These are phyloP conservation scores for Tricholauxania praeusta DNA, from an alignment of 2,888 invertebrate genomes.

Conservation along the genomic window DNA sequence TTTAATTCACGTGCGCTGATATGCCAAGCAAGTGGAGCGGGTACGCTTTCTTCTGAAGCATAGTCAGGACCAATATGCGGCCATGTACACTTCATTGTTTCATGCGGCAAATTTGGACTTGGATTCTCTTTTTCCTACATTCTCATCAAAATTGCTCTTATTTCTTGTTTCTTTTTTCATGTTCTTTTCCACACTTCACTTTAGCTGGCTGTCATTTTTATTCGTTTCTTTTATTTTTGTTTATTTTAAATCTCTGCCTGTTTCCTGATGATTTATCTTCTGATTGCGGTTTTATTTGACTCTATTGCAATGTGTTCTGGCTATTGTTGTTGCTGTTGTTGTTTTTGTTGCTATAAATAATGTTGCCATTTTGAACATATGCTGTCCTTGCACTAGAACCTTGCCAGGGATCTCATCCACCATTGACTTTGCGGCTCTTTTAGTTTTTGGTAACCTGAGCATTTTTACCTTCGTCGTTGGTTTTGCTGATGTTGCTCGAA, in stretches of 20 bases:
- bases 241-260: conserved; percentile 32
- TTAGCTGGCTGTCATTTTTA: conserved; percentile 1
- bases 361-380: conserved; percentile 36
- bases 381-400: conserved; percentile 36
- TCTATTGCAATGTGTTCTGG: background rate
- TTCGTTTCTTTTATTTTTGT: background rate
- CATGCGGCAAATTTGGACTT: background rate
- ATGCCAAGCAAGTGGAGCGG: background rate
- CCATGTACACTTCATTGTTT: conserved; percentile 17
- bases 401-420: background rate
- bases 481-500: conserved; percentile 24
- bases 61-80: background rate
- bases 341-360: background rate
- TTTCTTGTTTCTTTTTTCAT: background rate
- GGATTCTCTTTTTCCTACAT: no score
- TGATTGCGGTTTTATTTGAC: background rate
- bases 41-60: no score
- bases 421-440: background rate
- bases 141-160: no score
- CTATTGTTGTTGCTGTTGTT: conserved; percentile 18
- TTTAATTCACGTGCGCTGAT: conserved; percentile 33
- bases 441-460: conserved; percentile 18
- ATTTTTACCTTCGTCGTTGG: conserved; percentile 22
- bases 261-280: conserved; percentile 18
- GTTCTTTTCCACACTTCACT: background rate